A percentile compares a stretch with the other conserved stretches of the same genome.
Evolutionary conservation across 2,888 invertebrate genomes (phyloP).

Genomic region (Atrina japonica): DNA sequence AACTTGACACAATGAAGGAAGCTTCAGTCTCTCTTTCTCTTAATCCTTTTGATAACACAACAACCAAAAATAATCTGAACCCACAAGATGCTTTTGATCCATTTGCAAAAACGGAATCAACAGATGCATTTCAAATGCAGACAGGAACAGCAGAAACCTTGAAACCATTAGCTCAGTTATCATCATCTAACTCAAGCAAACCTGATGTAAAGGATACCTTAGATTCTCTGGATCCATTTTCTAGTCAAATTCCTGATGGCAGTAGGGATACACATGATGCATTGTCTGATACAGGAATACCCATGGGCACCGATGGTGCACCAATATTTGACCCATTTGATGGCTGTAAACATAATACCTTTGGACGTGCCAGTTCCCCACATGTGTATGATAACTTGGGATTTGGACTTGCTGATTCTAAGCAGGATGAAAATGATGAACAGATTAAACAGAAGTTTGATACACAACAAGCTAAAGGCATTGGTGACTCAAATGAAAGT

Average conservation of each 20-base stretch:
- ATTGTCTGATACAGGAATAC: constrained; percentile 11
- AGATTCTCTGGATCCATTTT: constrained; percentile 25
- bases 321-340: constrained; percentile 27
- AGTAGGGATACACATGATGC: neutral
- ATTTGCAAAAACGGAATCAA: neutral
- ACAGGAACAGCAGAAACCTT: neutral
- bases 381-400: constrained; percentile 45
- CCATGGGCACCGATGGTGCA: constrained; percentile 12
- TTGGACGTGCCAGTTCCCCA: constrained; percentile 5
- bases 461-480: neutral
- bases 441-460: constrained; percentile 3
- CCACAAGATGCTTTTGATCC: constrained; percentile 39
- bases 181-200: constrained; percentile 3
- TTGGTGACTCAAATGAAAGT: neutral
- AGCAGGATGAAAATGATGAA: constrained; percentile 3
- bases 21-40: constrained; percentile 28
- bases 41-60: constrained; percentile 37
- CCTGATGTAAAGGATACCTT: neutral
- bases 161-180: neutral
- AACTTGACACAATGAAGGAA: constrained; percentile 54
- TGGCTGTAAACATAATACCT: constrained; percentile 23
- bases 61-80: constrained; percentile 16
- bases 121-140: neutral
- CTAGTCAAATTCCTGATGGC: neutral
- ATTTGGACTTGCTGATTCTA: constrained; percentile 35